Base-by-base conservation (phyloP, 1,140 invertebrate species). In the Dendrolimus punctatus region DNA sequence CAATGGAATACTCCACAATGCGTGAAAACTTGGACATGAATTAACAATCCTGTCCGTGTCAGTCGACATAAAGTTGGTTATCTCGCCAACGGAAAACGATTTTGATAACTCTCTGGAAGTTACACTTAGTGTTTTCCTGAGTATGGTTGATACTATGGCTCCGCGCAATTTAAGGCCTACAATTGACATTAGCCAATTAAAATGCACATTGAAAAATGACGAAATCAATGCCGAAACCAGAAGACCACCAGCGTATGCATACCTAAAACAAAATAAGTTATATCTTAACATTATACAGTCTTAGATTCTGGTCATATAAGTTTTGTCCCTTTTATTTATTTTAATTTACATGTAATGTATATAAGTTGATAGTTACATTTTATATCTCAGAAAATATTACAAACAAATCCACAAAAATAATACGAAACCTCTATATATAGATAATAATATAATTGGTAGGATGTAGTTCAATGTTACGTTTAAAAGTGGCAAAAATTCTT, bases 21-120 rank as follows among this genome's bases (percentile, higher is more conserved):
- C 92, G 88, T 99, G 98, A 82, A 99, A 98, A 85, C 95, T 98
- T 0, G 95, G 93, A 87, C 96, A 98, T 42, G 97, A 95, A 83
- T 99, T 99, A 0, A 98, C 93, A 61, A 99, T 96, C 65, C 98
- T 90, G 72, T 98, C 96, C 0, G 94, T 94, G 81, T 99, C 98
- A 2, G 96, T 98, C 39, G 96, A 98, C 93, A 99, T 98, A 66
- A 97, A 96, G 87, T 99, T 99, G 0, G 98, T 91, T 38, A 99
- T 94, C 89, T 99, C 94, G 2, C 96, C 96, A 60, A 92, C 89
- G 52, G 90, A 92, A 77, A 93, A 95, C 53, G 87, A 70, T 36
- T 87, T 87, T 56, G 86, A 89, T 36, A 92, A 74, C 46, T 87
- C 80, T 39, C 86, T 90, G 2, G 89, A 87, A 2, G 88, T 89